These are phyloP conservation scores for Sinhomidia bicolor DNA, from an alignment of 2,888 invertebrate genomes.

Conservation along the genomic window DNA sequence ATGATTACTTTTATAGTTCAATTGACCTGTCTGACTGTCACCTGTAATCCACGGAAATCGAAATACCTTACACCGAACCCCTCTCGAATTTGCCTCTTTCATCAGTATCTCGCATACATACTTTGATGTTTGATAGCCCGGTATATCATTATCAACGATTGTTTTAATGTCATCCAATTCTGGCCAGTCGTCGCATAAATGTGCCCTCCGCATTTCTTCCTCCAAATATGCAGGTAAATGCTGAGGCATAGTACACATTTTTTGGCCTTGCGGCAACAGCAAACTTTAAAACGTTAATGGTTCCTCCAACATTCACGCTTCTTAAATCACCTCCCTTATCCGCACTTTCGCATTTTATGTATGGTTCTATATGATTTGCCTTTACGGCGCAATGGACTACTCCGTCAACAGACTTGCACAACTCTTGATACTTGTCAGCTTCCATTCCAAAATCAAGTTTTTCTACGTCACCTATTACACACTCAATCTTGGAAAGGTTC, in stretches of 20 bases:
- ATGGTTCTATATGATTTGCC: not conserved
- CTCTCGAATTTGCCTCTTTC: slow-evolving; percentile 50
- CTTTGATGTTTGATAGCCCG: not conserved
- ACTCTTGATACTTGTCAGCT: not conserved
- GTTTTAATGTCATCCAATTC: not conserved
- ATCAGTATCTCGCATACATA: slow-evolving; percentile 42
- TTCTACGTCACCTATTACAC: not conserved
- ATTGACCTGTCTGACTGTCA: slow-evolving; percentile 19
- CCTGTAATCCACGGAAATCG: slow-evolving; percentile 67
- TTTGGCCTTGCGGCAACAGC: not conserved
- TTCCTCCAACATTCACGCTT: not conserved
- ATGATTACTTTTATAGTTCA: not conserved
- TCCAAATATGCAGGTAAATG: not conserved
- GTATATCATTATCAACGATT: not conserved
- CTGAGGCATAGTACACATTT: not conserved
- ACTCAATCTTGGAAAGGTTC: not conserved
- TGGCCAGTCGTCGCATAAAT: not conserved
- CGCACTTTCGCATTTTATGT: not conserved
- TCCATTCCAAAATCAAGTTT: not conserved
- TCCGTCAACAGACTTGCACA: not conserved
- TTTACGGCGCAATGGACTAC: not conserved
- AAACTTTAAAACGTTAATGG: not conserved
- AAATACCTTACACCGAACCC: slow-evolving; percentile 68
- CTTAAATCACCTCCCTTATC: not conserved
- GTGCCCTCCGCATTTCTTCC: no score